Conservation (phyloP, 2,888 invertebrate genomes). For the Cynaeus angustus region DNA sequence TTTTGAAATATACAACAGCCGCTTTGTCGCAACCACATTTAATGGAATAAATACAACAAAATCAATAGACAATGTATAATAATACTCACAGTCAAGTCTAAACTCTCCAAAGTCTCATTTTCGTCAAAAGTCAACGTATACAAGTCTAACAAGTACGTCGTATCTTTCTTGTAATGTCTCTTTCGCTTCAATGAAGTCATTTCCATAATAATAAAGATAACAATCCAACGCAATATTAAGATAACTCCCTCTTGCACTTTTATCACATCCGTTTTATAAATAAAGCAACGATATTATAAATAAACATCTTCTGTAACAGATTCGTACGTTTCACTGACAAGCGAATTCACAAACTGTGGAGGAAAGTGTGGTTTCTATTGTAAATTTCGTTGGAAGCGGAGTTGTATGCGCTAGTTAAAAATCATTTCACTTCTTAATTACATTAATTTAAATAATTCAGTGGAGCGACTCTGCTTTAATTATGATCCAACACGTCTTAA, state of each 20-base stretch:
- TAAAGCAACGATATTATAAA: constrained; percentile 10
- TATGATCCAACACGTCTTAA: constrained; percentile 3
- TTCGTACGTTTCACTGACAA: constrained; percentile 37
- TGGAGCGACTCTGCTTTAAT: constrained; percentile 12
- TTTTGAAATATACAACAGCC: no score
- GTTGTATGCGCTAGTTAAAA: constrained; percentile 32
- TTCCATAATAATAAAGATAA: constrained; percentile 46
- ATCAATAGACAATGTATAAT: not conserved
- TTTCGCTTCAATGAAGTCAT: constrained; percentile 72
- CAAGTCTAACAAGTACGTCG: constrained; percentile 86
- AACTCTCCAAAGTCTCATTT: constrained; percentile 83
- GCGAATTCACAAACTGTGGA: constrained; percentile 47
- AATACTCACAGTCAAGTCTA: constrained; percentile 79
- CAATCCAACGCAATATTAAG: constrained; percentile 22
- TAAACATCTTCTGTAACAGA: constrained; percentile 27
- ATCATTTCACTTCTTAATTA: constrained; percentile 32
- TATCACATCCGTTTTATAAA: constrained; percentile 40
- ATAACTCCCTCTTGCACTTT: constrained; percentile 34
- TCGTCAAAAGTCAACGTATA: constrained; percentile 91
- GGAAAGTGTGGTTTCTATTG: constrained; percentile 56
- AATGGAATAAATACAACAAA: not conserved
- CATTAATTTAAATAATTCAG: constrained; percentile 28
- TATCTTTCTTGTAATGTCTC: constrained; percentile 91
- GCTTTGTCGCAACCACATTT: no score
- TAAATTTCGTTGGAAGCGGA: constrained; percentile 38